A percentile compares a stretch with the other conserved stretches of the same genome.
Evolutionary conservation across 2,888 invertebrate species (phyloP).

Genomic region (Aphodius granarius): DNA sequence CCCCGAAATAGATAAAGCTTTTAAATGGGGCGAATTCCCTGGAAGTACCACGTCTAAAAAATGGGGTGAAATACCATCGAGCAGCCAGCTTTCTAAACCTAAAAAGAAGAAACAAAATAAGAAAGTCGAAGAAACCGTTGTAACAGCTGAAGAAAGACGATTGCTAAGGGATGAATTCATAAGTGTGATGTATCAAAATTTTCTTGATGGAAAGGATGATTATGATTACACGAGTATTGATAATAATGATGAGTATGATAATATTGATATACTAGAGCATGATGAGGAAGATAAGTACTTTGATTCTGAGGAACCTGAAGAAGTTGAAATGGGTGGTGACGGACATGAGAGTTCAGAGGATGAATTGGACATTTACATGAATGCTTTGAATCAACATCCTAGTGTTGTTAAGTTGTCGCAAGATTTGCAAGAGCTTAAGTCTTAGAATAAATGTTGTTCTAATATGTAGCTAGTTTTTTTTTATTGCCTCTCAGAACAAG

Average conservation of each 20-base stretch:
- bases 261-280: constrained; percentile 68
- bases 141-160: constrained; percentile 63
- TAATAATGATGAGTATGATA: constrained; percentile 78
- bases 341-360: constrained; percentile 56
- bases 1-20: background rate
- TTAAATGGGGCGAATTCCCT: constrained; percentile 44
- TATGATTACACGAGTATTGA: constrained; percentile 85
- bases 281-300: constrained; percentile 93
- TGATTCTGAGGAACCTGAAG: constrained; percentile 76
- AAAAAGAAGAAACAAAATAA: background rate
- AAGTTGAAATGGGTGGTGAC: constrained; percentile 38
- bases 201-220: constrained; percentile 82
- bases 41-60: constrained; percentile 19
- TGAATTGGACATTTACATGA: constrained; percentile 76
- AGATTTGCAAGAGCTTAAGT: constrained; percentile 42
- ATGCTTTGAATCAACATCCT: constrained; percentile 55
- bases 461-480: background rate
- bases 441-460: background rate
- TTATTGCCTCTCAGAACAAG: too few species aligned
- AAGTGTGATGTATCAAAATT: constrained; percentile 82
- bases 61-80: constrained; percentile 41
- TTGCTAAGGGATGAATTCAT: constrained; percentile 79
- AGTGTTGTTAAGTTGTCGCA: constrained; percentile 45
- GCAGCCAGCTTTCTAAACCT: constrained; percentile 19
- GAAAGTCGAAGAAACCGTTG: constrained; percentile 41